Evolutionary conservation across 2,888 invertebrate genomes (phyloP).

Genomic region (Pristionchus fissidentatus): DNA sequence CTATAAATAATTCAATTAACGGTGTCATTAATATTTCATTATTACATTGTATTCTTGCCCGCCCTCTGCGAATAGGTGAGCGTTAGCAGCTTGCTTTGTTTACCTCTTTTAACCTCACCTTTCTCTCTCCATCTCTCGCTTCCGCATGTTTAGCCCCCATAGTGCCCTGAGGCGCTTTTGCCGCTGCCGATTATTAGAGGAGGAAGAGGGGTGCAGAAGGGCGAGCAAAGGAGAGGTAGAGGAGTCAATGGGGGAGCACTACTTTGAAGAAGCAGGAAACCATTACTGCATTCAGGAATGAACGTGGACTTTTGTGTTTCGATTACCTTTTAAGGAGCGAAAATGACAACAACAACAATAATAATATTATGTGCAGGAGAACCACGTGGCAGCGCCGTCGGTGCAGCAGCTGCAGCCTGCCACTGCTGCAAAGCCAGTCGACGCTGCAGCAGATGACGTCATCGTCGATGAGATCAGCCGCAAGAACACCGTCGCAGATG

Average conservation of each 20-base stretch:
- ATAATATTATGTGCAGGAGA: slow-evolving; percentile 19
- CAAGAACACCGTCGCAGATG: background rate
- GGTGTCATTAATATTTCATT: too few relatives aligned
- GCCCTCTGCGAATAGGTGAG: too few relatives aligned
- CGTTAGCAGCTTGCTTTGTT: too few relatives aligned
- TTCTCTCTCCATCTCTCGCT: slow-evolving; percentile 1
- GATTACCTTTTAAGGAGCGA: too few relatives aligned
- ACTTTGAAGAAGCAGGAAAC: background rate
- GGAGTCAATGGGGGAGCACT: background rate
- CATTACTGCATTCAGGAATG: too few relatives aligned
- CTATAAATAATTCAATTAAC: too few relatives aligned
- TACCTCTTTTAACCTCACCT: too few relatives aligned
- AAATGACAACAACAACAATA: too few relatives aligned
- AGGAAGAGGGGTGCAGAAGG: background rate
- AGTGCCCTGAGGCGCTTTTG: slow-evolving; percentile 29
- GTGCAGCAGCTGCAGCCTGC: too few relatives aligned
- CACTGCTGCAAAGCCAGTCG: background rate
- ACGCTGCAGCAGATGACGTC: background rate
- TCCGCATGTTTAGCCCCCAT: slow-evolving; percentile 16
- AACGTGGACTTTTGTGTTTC: too few relatives aligned
- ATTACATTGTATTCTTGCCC: too few relatives aligned
- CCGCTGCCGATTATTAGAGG: slow-evolving; percentile 29
- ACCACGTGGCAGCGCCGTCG: background rate
- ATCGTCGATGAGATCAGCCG: background rate
- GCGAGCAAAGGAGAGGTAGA: background rate